Conservation (phyloP, 2,797 vertebrate genomes). For the Crocidura indochinensis region DNA sequence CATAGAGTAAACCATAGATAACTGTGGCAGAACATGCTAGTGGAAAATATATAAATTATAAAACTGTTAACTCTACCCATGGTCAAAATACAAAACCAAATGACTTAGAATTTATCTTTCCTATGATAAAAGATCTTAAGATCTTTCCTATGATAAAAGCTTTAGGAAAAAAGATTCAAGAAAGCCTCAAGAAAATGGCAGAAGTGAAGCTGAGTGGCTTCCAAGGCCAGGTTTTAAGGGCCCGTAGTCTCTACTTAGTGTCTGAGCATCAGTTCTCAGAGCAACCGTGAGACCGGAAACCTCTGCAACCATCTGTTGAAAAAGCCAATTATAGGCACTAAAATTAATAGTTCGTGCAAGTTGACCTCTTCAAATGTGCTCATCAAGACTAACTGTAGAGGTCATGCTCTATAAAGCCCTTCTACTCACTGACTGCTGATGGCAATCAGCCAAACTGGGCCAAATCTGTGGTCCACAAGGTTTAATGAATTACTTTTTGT, state of each 20-base stretch:
- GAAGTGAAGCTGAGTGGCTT: background rate
- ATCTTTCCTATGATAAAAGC: background rate
- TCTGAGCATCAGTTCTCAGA: background rate
- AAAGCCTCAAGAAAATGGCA: slow-evolving; percentile 1
- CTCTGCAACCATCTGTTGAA: background rate
- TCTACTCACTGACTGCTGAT: background rate
- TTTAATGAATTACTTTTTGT: background rate
- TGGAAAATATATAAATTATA: background rate
- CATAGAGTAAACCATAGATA: background rate
- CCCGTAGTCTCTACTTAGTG: background rate
- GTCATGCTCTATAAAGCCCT: background rate
- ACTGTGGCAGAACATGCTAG: background rate
- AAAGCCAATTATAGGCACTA: background rate
- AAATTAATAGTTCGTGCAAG: background rate
- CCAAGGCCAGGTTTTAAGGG: background rate
- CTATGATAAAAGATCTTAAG: background rate
- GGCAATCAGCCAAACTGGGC: background rate
- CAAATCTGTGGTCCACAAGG: background rate
- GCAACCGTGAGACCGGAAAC: background rate
- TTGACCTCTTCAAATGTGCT: background rate
- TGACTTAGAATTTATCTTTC: background rate
- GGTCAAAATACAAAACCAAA: slow-evolving; percentile 40
- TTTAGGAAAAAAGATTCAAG: background rate
- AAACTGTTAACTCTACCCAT: slow-evolving; percentile 11
- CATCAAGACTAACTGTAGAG: background rate